phyloP scores from a whole-genome alignment of 2,113 vertebrate genomes.

The Butorides virescens region DNA sequence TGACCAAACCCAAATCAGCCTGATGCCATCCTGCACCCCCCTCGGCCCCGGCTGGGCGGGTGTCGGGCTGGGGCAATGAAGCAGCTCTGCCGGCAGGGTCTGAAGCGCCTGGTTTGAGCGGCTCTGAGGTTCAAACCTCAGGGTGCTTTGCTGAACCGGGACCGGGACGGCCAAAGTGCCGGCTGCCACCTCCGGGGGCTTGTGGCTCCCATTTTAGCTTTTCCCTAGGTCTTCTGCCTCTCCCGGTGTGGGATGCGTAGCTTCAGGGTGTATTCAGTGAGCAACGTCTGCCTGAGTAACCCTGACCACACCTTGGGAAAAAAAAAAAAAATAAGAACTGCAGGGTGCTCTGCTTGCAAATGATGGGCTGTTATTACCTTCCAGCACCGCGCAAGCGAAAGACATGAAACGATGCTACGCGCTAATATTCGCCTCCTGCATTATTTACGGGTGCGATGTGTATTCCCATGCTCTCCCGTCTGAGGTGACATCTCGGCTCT shows the following conservation, averaged over 20 bases:
- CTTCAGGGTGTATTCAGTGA: neutral
- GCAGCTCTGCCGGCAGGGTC: neutral
- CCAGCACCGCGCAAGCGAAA: neutral
- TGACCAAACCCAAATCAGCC: fast-evolving
- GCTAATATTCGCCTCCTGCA: neutral
- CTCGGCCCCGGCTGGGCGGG: too few species aligned
- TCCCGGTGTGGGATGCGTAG: neutral
- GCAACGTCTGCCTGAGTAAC: neutral
- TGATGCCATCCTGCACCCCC: neutral
- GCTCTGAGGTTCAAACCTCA: too few species aligned
- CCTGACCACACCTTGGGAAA: neutral
- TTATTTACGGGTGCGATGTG: neutral
- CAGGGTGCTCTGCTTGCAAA: neutral
- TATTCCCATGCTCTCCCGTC: neutral
- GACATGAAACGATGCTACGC: neutral
- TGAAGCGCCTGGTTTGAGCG: fast-evolving
- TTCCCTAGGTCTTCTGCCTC: neutral
- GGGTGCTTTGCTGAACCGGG: neutral
- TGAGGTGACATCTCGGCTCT: neutral
- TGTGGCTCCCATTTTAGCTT: neutral
- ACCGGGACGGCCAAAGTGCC: fast-evolving
- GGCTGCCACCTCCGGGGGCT: neutral
- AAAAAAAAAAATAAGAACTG: neutral
- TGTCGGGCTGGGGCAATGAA: neutral
- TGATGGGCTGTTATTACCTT: neutral